phyloP scores from a whole-genome alignment of 2,113 vertebrate species.

The Crypturellus undulatus region DNA sequence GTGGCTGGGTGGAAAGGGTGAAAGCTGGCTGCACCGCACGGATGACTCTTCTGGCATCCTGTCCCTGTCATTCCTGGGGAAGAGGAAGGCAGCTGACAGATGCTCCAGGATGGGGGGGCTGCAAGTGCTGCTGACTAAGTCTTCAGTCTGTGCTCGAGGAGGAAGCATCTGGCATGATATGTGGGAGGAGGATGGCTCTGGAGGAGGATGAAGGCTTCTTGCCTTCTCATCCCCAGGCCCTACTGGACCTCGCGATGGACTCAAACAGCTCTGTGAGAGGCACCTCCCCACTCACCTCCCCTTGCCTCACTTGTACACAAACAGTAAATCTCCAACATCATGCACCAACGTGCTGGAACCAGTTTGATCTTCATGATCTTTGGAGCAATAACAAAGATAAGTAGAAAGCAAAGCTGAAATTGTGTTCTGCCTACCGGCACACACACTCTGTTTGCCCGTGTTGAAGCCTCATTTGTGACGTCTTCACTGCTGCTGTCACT shows the following conservation, averaged over 20 bases:
- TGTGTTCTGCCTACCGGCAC: not conserved
- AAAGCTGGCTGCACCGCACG: not conserved
- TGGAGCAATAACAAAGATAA: not conserved
- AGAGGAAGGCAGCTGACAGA: fast-evolving
- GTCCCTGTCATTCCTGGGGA: not conserved
- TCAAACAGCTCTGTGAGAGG: not conserved
- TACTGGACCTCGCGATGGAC: fast-evolving
- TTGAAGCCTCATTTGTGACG: not conserved
- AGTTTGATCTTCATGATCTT: too few species aligned
- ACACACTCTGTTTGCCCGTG: not conserved
- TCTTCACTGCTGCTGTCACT: fast-evolving
- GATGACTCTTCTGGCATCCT: too few species aligned
- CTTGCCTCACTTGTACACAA: fast-evolving
- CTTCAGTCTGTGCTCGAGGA: not conserved
- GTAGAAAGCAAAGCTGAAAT: not conserved
- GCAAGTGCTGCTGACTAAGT: not conserved
- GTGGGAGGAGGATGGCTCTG: not conserved
- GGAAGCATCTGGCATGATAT: not conserved
- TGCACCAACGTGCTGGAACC: fast-evolving
- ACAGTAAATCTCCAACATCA: not conserved
- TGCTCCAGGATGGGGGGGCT: not conserved
- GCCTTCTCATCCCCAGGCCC: not conserved
- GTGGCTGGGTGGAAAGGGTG: not conserved
- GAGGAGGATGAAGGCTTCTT: too few species aligned
- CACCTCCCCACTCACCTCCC: not conserved